Percentiles rank a stretch among this genome's conserved stretches.
phyloP scores from a whole-genome alignment of 35 echinoderm and acorn worm genomes.

The Antedon bifida region DNA sequence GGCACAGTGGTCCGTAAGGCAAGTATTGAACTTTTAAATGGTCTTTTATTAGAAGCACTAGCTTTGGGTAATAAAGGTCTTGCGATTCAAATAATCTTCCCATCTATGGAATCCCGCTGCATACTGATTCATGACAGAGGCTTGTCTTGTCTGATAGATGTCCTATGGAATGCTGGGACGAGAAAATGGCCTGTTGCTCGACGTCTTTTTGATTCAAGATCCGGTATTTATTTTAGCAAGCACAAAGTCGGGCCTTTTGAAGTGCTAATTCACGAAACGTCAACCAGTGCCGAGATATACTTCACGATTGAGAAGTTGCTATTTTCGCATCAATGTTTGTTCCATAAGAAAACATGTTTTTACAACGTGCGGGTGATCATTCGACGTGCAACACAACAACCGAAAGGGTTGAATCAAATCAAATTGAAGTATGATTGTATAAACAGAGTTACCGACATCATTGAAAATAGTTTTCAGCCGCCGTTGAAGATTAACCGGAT shows the following conservation, averaged over 20 bases:
- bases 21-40: background rate
- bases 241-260: background rate
- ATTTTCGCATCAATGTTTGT: background rate
- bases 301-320: background rate
- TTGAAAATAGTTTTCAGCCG: background rate
- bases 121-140: background rate
- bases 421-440: background rate
- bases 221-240: background rate
- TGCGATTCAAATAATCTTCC: background rate
- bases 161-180: background rate
- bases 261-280: background rate
- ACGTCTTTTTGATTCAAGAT: background rate
- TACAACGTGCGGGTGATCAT: background rate
- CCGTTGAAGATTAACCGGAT: background rate
- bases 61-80: background rate
- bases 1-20: background rate
- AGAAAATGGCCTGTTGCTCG: background rate
- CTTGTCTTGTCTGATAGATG: background rate
- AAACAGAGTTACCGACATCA: background rate
- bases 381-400: background rate
- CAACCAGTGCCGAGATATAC: background rate
- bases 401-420: background rate
- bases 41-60: background rate
- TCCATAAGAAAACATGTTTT: background rate
- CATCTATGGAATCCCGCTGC: background rate